These are phyloP conservation scores for Eretmocerus hayati DNA, from an alignment of 2,888 invertebrate genomes.

Conservation along the genomic window DNA sequence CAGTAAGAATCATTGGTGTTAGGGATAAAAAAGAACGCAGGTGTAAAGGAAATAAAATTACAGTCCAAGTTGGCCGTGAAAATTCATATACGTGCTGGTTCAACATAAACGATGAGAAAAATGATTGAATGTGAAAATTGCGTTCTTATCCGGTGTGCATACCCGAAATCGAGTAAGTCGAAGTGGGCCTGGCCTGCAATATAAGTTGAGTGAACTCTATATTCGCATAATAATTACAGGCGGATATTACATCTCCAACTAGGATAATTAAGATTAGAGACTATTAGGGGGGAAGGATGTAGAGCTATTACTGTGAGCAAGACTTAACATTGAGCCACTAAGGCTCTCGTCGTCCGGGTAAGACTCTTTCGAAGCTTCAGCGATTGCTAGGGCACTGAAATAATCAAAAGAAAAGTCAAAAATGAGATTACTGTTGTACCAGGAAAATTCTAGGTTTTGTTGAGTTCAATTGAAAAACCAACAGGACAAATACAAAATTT, in stretches of 20 bases:
- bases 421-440: too few relatives aligned
- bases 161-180: conserved; percentile 29
- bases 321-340: conserved; percentile 89
- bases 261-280: conserved; percentile 45
- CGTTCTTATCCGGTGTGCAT: conserved; percentile 39
- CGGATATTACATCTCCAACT: conserved; percentile 35
- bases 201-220: conserved; percentile 34
- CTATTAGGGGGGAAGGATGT: conserved; percentile 82
- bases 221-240: conserved; percentile 35
- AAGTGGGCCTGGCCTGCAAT: conserved; percentile 26
- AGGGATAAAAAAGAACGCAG: conserved; percentile 12
- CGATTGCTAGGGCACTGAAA: conserved; percentile 80
- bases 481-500: too few relatives aligned
- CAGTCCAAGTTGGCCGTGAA: conserved; percentile 23
- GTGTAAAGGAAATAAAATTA: conserved; percentile 16
- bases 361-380: conserved; percentile 82
- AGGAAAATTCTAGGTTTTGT: too few relatives aligned
- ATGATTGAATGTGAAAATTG: conserved; percentile 21
- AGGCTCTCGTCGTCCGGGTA: conserved; percentile 88
- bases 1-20: conserved; percentile 6
- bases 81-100: conserved; percentile 17
- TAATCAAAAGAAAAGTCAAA: too few relatives aligned
- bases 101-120: conserved; percentile 15
- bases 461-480: too few relatives aligned
- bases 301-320: conserved; percentile 92